Base-by-base conservation (phyloP, 2,888 invertebrate genomes). In the Cantharis nigra region DNA sequence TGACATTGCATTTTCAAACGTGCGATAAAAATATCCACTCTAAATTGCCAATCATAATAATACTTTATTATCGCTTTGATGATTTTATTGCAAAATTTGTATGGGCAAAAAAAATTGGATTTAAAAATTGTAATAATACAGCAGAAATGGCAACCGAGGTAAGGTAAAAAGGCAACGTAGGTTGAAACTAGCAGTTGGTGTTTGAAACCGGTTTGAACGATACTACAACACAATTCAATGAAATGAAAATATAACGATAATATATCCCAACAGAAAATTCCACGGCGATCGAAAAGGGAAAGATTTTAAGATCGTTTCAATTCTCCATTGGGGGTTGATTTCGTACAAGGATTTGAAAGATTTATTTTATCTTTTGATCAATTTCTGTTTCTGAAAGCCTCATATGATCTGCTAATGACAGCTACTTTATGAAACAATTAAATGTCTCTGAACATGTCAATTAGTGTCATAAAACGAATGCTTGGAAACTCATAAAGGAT, bases 171-270 rank as follows among this genome's bases (percentile, higher is more conserved):
- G 79, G 81, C 81, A 80, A 80, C 78, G 75, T 78, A 71, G 78
- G 74, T 72, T 71, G 79, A 74, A 76, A 77, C 76, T 71, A 79
- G 78, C 79, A 81, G 80, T 79, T 82, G 80, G 81, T 75, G 76
- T 79, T 75, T 75, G 75, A 80, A n/a, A 82, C 82, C 82, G 82
- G 82, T 82, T 82, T 80, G 78, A 71, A 78, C 76, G 80, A 80
- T 80, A 80, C 72, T 81, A 81, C 80, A 82, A 78, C 79, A 79
- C 79, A 76, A 83, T 82, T 82, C 82, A 82, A 83, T 83, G 81
- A 84, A 85, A 85, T 83, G 83, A 83, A 84, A 85, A 83, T 81
- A 83, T 78, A 82, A 78, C 79, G 79, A 80, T 80, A 80, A 80
- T 80, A 80, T 79, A 80, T 78, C 75, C 74, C 74, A 65, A 73